Base-by-base conservation (phyloP, 2,888 invertebrate species). In the Eupithecia exiguata region DNA sequence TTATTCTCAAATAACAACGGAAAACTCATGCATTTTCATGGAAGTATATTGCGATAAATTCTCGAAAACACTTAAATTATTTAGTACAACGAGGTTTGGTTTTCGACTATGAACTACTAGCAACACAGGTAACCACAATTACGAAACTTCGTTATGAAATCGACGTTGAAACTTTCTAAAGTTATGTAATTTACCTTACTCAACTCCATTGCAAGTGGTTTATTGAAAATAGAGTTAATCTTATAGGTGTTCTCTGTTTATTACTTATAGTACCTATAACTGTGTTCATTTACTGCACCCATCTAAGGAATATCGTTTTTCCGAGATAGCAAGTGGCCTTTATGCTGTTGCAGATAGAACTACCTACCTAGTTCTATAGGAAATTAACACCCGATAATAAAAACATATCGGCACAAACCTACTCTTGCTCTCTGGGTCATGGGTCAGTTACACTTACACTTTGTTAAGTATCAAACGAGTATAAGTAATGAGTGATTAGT, bases 121-220 rank as follows among this genome's bases (percentile, higher is more conserved):
- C 40, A n/a, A 53, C 49, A 49, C 69, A 9, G 10, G 43, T 69
- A 62, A 43, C 62, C 69, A 53, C 49, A 53, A 53, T n/a, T 43
- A 69, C 35, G 35, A 25, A 69, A 69, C 69, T 61, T 62, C 12
- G 62, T 38, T 67, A 61, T 61, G 43, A 62, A 69, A 16, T 61
- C 18, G 10, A 61, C 18, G 25, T 53, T 61, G 38, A 38, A 61
- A 61, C 58, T 69, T 58, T n/a, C 25, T 38, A 25, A 62, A 35
- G 18, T 62, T 62, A 62, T 16, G 18, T 62, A 16, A 35, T 35
- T 53, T 21, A 53, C 49, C 49, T 21, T 35, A 35, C 18, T 62
- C 7, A 18, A 62, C 35, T 62, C 12, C 35, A 7, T 35, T 62
- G 62, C 35, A 21, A 62, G 18, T 62, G 18, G 18, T 4, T 58